Evolutionary conservation across 1,140 invertebrate species (phyloP).

Genomic region (Pentalonia nigronervosa): DNA sequence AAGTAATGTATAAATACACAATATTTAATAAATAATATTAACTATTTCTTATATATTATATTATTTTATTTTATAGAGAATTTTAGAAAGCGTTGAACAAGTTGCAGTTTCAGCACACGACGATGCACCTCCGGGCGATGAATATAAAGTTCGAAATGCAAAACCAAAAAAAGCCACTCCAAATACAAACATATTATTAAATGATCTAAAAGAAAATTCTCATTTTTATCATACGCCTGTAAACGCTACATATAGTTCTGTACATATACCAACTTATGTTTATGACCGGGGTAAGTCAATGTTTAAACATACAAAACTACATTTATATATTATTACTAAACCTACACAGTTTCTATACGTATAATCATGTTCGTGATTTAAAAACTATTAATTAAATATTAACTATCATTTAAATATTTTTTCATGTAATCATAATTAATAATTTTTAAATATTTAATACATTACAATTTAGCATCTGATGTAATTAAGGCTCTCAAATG

Average conservation of each 20-base stretch:
- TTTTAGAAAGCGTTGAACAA: constrained; percentile 50
- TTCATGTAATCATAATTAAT: neutral
- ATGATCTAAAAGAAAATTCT: constrained; percentile 68
- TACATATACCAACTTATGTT: constrained; percentile 96
- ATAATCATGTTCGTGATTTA: neutral
- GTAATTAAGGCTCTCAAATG: constrained; percentile 71
- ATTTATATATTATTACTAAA: too few relatives aligned
- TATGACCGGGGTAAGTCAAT: constrained; percentile 79
- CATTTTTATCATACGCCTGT: constrained; percentile 84
- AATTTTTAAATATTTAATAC: constrained; percentile 46
- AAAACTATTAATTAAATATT: neutral
- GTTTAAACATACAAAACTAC: neutral
- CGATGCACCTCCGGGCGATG: neutral
- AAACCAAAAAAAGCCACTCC: neutral
- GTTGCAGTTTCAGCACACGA: constrained; percentile 58
- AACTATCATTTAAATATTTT: neutral
- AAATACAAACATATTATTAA: constrained; percentile 48
- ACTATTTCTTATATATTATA: neutral
- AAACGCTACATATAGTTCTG: constrained; percentile 84
- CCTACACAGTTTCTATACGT: neutral
- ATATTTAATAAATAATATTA: neutral
- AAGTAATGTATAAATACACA: neutral
- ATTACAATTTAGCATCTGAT: constrained; percentile 64
- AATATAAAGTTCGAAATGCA: constrained; percentile 12
- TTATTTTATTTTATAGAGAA: constrained; percentile 25